These are phyloP conservation scores for Rhabdomys pumilio DNA, from an alignment of 2,797 vertebrate species.

Conservation along the genomic window DNA sequence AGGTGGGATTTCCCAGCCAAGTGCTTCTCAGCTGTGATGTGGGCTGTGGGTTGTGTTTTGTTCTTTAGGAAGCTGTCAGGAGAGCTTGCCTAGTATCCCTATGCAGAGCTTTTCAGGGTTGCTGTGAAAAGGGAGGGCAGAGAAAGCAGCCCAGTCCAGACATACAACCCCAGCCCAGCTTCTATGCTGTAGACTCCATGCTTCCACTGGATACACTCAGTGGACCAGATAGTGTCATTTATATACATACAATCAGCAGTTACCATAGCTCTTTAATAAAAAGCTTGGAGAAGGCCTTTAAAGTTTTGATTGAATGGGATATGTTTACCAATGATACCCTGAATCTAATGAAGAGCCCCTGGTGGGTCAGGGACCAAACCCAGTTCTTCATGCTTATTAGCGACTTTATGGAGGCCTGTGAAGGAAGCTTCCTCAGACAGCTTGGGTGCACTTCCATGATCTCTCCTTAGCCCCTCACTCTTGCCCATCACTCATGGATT, in stretches of 20 bases:
- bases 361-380: neutral
- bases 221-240: slow-evolving; percentile 88
- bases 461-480: neutral
- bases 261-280: slow-evolving; percentile 86
- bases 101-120: slow-evolving; percentile 86
- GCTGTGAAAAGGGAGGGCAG: slow-evolving; percentile 87
- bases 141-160: slow-evolving; percentile 86
- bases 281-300: slow-evolving; percentile 84
- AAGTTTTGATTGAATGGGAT: slow-evolving; percentile 81
- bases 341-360: neutral
- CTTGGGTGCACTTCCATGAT: neutral
- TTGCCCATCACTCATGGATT: neutral
- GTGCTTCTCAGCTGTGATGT: neutral
- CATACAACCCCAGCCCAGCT: slow-evolving; percentile 86
- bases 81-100: slow-evolving; percentile 68
- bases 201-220: slow-evolving; percentile 90
- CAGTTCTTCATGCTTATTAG: neutral
- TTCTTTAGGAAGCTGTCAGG: neutral
- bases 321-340: slow-evolving; percentile 78
- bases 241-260: slow-evolving; percentile 86
- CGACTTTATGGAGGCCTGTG: too few relatives aligned
- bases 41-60: neutral
- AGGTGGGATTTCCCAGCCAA: neutral
- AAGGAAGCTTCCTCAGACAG: neutral
- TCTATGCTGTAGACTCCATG: slow-evolving; percentile 88